Percentiles rank a stretch among this genome's conserved stretches.
phyloP scores from a whole-genome alignment of 2,797 vertebrate species.

The Taeniopygia guttata region DNA sequence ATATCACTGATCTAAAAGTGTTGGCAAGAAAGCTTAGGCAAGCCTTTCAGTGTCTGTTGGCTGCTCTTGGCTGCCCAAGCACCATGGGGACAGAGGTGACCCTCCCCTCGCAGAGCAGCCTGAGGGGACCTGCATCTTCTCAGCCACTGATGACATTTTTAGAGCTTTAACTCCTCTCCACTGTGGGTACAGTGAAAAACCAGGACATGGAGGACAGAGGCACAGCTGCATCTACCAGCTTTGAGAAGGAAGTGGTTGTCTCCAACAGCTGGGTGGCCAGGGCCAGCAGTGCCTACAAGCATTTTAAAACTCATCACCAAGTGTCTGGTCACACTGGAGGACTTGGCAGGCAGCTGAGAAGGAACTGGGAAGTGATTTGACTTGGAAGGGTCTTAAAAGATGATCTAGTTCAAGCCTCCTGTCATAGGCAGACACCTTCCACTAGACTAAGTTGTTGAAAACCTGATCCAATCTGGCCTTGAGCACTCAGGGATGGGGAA shows the following conservation, averaged over 20 bases:
- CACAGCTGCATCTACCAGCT: neutral
- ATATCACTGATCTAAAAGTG: neutral
- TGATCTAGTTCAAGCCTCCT: neutral
- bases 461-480: neutral
- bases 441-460: neutral
- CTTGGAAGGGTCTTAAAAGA: neutral
- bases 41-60: rapidly evolving
- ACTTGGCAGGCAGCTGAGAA: neutral
- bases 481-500: neutral
- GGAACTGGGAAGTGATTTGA: neutral
- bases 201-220: neutral
- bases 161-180: neutral
- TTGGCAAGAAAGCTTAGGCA: neutral
- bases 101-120: rapidly evolving
- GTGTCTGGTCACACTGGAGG: rapidly evolving
- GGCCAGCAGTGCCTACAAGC: neutral
- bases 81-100: rapidly evolving
- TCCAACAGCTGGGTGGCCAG: too few relatives aligned
- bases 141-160: neutral
- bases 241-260: neutral
- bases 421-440: neutral
- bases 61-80: neutral
- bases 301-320: neutral
- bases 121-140: neutral
- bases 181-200: neutral